A percentile compares a stretch with the other conserved stretches of the same genome.
Evolutionary conservation across 2,888 invertebrate species (phyloP).

Genomic region (Eumerus sabulonum): DNA sequence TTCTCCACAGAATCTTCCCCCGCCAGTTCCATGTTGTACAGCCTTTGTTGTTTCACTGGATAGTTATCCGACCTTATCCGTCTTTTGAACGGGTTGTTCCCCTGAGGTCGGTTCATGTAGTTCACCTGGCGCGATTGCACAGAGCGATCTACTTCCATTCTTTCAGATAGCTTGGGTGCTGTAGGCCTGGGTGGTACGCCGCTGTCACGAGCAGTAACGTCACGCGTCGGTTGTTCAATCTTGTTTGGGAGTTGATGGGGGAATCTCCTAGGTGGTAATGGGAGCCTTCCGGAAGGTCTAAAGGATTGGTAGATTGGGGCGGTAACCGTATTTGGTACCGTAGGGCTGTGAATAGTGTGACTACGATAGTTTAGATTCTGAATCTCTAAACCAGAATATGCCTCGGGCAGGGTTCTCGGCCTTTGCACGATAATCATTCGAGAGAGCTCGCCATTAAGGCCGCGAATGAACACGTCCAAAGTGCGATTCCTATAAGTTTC

Average conservation of each 20-base stretch:
- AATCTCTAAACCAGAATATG: slow-evolving; percentile 7
- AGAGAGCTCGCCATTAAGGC: slow-evolving; percentile 23
- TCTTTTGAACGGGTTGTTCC: neutral
- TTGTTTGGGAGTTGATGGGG: neutral
- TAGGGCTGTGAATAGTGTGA: neutral
- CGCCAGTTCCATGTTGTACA: neutral
- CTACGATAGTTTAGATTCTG: neutral
- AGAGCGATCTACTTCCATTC: neutral
- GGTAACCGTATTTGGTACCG: neutral
- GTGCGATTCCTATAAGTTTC: slow-evolving; percentile 43
- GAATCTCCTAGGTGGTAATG: neutral
- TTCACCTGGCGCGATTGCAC: slow-evolving; percentile 4
- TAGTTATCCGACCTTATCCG: neutral
- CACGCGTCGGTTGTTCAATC: neutral
- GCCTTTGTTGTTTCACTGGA: slow-evolving; percentile 1
- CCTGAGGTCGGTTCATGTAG: slow-evolving; percentile 11
- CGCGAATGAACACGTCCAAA: slow-evolving; percentile 36
- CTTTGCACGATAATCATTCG: slow-evolving; percentile 25
- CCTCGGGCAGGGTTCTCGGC: slow-evolving; percentile 21
- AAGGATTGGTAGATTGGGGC: slow-evolving; percentile 16
- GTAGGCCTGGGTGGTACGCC: neutral
- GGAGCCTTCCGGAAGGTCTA: neutral
- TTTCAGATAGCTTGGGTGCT: neutral
- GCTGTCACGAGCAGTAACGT: neutral
- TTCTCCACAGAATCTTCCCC: too few relatives aligned